Conservation (phyloP, 2,888 invertebrate genomes). For the Caenorhabditis plicata region DNA sequence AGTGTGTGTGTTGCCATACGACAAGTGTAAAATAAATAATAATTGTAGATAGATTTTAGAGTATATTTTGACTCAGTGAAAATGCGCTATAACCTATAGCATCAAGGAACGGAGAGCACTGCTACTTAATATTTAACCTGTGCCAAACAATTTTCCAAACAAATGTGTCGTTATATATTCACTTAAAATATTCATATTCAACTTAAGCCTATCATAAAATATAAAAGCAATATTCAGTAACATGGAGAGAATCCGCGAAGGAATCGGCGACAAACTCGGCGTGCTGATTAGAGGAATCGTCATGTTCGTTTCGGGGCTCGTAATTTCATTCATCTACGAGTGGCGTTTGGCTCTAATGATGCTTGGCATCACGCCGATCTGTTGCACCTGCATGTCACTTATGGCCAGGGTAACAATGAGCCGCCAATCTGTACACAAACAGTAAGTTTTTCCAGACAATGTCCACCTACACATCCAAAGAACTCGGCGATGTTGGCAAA, state of each 20-base stretch:
- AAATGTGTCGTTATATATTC: slow-evolving; percentile 1
- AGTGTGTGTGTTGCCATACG: no score
- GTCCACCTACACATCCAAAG: slow-evolving; percentile 46
- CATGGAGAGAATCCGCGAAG: slow-evolving; percentile 46
- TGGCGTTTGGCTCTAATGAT: slow-evolving; percentile 55
- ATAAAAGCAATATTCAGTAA: slow-evolving; percentile 23
- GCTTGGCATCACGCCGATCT: slow-evolving; percentile 51
- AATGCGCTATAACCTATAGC: no score
- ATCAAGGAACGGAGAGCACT: no score
- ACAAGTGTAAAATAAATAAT: no score
- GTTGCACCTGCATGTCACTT: slow-evolving; percentile 53
- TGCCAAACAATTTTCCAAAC: not conserved
- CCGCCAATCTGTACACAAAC: slow-evolving; percentile 5
- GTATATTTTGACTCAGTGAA: no score
- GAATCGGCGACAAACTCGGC: slow-evolving; percentile 59
- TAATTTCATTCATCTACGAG: slow-evolving; percentile 51
- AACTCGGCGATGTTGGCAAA: slow-evolving; percentile 48
- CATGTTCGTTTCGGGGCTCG: slow-evolving; percentile 49
- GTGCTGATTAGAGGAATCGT: slow-evolving; percentile 53
- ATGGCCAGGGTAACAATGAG: slow-evolving; percentile 52
- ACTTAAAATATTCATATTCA: not conserved
- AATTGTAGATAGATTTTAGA: no score
- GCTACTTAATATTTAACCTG: no score
- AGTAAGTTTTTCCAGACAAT: slow-evolving; percentile 38
- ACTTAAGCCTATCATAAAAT: not conserved